These are phyloP conservation scores for Arenaria interpres DNA, from an alignment of 2,113 vertebrate genomes.

Conservation along the genomic window DNA sequence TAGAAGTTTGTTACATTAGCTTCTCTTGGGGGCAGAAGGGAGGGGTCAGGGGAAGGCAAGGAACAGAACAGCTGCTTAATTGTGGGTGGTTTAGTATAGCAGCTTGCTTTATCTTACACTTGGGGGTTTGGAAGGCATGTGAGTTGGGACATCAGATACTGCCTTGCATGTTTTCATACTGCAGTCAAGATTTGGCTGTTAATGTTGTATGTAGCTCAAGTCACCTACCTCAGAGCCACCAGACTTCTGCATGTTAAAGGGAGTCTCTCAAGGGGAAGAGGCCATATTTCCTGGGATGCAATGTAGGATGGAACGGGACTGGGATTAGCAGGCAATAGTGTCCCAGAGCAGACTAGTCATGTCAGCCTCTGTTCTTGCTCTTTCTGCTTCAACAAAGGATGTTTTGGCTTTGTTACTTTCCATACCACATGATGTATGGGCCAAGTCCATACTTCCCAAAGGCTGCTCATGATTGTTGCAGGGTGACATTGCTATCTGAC, in stretches of 20 bases:
- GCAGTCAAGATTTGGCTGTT: slow-evolving; percentile 30
- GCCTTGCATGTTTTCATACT: slow-evolving; percentile 49
- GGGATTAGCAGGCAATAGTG: neutral
- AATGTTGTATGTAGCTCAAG: slow-evolving; percentile 16
- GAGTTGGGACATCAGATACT: neutral
- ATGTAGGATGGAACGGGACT: neutral
- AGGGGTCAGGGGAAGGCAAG: neutral
- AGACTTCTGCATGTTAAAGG: slow-evolving; percentile 29
- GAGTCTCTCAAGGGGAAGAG: neutral
- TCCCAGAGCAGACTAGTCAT: neutral
- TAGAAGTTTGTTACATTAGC: neutral
- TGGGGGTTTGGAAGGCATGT: neutral
- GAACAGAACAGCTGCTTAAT: neutral
- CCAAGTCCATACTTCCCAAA: neutral
- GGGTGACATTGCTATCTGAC: neutral
- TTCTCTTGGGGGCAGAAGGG: neutral
- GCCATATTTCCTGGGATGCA: neutral
- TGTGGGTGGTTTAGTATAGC: neutral
- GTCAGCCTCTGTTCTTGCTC: neutral
- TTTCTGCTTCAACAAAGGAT: neutral
- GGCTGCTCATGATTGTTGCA: neutral
- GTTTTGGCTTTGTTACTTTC: neutral
- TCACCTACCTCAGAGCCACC: neutral
- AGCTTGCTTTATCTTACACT: neutral
- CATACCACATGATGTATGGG: neutral